Base-by-base conservation (phyloP, 2,888 invertebrate species). In the Biston betularia region DNA sequence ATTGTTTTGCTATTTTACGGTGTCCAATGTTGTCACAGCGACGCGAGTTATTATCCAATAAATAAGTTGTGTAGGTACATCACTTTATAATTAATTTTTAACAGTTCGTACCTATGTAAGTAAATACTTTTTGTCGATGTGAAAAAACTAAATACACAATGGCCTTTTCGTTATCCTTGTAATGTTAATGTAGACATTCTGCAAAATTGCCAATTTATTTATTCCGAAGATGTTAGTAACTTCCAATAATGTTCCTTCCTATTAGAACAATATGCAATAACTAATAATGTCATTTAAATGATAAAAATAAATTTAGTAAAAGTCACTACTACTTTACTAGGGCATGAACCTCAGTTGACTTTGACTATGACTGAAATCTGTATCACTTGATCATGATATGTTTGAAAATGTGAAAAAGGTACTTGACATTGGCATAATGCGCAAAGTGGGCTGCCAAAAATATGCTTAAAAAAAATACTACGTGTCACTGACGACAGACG, bases 41-140 rank as follows among this genome's bases (percentile, higher is more conserved):
- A 72, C 48, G 33, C 35, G 55, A 68, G 45, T 63, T 38, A 14
- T n/a, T 9, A n/a, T 14, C 24, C 24, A 24, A 24, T 24, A 24
- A 55, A 42, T 40, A 59, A 44, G 35, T 60, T 15, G 42, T 54
- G 53, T 24, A 24, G 24, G 24, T 12, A 48, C 54, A 62, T 62
- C 63, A 62, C 52, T 60, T 65, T 56, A 42, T 45, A 69, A 49
- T 69, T 67, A 48, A 11, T 62, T 63, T 38, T 57, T 62, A 65
- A 65, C 63, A 60, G 35, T 49, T 48, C 55, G 53, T 68, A 24
- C 1, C 3, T 24, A 24, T 24, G 24, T 24, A 67, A 67, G 60
- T 70, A 66, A 61, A 53, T 53, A 35, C 50, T 33, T 33, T 10
- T 34, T 10, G 24, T 62, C 24, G 69, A 67, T 63, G 69, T 71